Evolutionary conservation across 2,888 invertebrate species (phyloP), one percentile per base, ranked within the genome.

Genomic region (Amaurobius ferox): DNA sequence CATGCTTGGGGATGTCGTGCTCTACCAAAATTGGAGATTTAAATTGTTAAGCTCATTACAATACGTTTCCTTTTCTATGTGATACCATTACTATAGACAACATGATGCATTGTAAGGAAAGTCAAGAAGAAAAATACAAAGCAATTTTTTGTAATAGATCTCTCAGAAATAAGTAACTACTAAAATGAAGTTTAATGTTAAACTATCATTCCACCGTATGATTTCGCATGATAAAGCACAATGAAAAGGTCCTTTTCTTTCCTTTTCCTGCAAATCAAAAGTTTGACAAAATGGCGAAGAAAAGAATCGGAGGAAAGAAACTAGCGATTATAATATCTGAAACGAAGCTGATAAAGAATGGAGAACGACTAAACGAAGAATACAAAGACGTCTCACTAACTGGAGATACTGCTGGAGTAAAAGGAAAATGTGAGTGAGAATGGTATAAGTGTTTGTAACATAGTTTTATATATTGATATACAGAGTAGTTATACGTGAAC

Each of bases 291-390:
- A 44, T 29, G 40, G 40, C 32, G 29, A 23, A 55, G 19, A 67
- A n/a, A 44, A 61, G 29, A 55, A 72, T 40, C 26, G 23, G 11
- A 35, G 32, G 13, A 62, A 74, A 74, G 73, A 74, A 81, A 81
- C 74, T 68, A 62, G 80, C 74, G 67, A 81, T 81, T 81, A 81
- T 81, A 81, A 81, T 74, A 68, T 81, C 74, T 73, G 80, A 81
- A 74, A 81, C 74, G 55, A 39, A 68, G 35, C 74, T 40, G 72
- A 39, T 62, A 61, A 81, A 74, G 70, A 35, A 77, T 23, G 48
- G 30, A 39, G 23, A 26, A 11, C 32, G 39, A 67, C 39, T n/a
- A 11, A 23, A 74, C 68, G 74, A 30, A 66, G 35, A 67, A 64
- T 68, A 74, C 68, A 68, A 81, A 74, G 80, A 81, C 68, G 55